phyloP scores from a whole-genome alignment of 2,888 invertebrate species.

The Gastrophysa polygoni region DNA sequence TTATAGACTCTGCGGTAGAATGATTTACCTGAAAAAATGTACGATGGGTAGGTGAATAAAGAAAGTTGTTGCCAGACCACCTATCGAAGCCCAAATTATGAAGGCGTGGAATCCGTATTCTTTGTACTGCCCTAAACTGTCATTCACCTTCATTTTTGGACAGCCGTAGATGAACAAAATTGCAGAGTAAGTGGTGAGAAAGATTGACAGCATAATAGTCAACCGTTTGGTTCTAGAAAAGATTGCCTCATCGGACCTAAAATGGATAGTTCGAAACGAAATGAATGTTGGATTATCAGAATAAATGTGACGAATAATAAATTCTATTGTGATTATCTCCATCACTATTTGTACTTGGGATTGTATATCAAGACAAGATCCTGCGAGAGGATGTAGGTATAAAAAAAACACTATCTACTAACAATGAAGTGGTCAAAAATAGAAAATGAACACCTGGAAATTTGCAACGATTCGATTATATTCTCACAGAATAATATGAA shows the following conservation, averaged over 20 bases:
- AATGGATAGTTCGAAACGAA: not conserved
- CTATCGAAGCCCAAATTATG: constrained; percentile 30
- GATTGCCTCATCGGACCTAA: constrained; percentile 29
- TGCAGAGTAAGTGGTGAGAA: constrained; percentile 35
- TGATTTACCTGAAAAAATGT: constrained; percentile 36
- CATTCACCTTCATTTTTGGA: constrained; percentile 39
- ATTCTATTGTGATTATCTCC: too few species aligned
- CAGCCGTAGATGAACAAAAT: constrained; percentile 36
- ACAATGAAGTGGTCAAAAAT: too few species aligned
- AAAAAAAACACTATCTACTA: too few species aligned
- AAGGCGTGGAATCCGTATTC: constrained; percentile 28
- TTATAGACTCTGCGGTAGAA: too few species aligned
- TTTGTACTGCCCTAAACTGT: constrained; percentile 35
- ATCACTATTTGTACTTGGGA: too few species aligned
- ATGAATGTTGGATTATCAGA: too few species aligned
- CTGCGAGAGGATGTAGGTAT: too few species aligned
- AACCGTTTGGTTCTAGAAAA: constrained; percentile 36
- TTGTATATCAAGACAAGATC: too few species aligned
- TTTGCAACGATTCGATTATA: too few species aligned
- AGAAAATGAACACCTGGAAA: too few species aligned
- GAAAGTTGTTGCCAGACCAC: constrained; percentile 31
- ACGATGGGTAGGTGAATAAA: constrained; percentile 38
- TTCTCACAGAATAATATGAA: too few species aligned
- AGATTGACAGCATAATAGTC: constrained; percentile 40
- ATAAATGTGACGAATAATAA: too few species aligned